Evolutionary conservation across 2,797 vertebrate genomes (phyloP), one percentile per base, ranked within the genome.

Genomic region (Pyrrhura leucotis): DNA sequence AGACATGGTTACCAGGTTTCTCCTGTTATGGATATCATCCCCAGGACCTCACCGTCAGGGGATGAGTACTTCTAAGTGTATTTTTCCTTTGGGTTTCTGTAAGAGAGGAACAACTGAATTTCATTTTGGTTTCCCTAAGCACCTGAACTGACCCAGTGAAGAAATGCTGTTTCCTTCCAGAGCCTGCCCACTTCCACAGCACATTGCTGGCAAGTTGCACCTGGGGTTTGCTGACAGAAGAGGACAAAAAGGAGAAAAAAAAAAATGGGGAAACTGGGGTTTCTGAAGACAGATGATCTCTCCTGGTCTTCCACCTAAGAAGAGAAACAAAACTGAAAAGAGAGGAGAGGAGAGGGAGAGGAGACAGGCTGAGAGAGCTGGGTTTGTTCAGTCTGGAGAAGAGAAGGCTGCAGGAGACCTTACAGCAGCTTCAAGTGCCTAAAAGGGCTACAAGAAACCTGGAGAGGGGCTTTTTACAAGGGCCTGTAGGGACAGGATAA

Each of bases 291-390:
- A 54, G 25, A 31, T 33, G 35, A 22, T 35, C 8, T 62, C 21
- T 59, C 48, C n/a, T 4, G 33, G 19, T 53, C 66, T 86, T 85
- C n/a, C 12, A 14, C 18, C 8, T 39, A 63, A 50, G 42, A 84
- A 45, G 3, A 68, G 28, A 69, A 75, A 65, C 14, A 88, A 83
- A 83, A 79, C 2, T 1, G 6, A 56, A 56, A 6, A 35, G 1
- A 73, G 16, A 2, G 5, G 1, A 73, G 16, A 2, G 5, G 18
- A 10, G 23, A 50, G 25, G 13, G 12, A 54, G 6, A 54, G 7
- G 12, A 12, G 11, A 51, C n/a, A 33, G 54, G n/a, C n/a, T 56
- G 54, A 56, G n/a, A 33, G 54, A 56, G 14, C 20, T 54, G 31
- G 8, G 31, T 22, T 33, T 56, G n/a, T 16, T 56, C 21, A 56